phyloP scores from a whole-genome alignment of 2,113 vertebrate genomes.

The mouse (Mus musculus) region GRCm39 chr5:131555001-131555500 shows the following conservation, averaged over 20 bases:
- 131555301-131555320: not conserved
- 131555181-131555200: not conserved
- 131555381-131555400: not conserved
- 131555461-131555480: not conserved
- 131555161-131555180: not conserved
- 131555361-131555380: not conserved
- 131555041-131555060: not conserved
- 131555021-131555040: not conserved
- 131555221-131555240: not conserved
- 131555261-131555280: not conserved
- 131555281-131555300: not conserved
- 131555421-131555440: not conserved
- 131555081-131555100: not conserved
- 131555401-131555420: not conserved
- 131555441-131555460: not conserved
- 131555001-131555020: not conserved
- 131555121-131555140: not conserved
- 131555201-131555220: not conserved
- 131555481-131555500: too few relatives aligned
- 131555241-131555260: not conserved
- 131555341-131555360: not conserved
- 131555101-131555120: not conserved
- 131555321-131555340: not conserved
- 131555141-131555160: not conserved
- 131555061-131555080: too few relatives aligned